Percentiles rank a stretch among this genome's conserved stretches.
Conservation (phyloP, 2,888 invertebrate species). For the Dione vanillae region DNA sequence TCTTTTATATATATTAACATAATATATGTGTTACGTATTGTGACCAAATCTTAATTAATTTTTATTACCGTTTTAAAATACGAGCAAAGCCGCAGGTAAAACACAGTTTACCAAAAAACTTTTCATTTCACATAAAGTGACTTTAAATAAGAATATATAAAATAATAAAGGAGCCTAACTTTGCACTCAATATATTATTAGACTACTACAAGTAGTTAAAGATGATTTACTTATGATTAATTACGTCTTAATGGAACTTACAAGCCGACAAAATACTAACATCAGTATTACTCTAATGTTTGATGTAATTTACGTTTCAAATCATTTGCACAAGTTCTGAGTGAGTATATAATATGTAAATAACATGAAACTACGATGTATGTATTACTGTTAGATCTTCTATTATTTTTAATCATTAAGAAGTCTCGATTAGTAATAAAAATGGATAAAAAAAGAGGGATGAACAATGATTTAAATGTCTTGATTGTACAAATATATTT, state of each 20-base stretch:
- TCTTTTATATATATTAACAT: too few relatives aligned
- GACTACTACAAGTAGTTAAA: background rate
- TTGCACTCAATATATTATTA: background rate
- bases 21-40: too few relatives aligned
- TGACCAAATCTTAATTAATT: too few relatives aligned
- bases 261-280: conserved; percentile 9
- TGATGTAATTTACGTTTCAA: conserved; percentile 3
- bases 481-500: too few relatives aligned
- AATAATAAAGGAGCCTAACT: background rate
- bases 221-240: conserved; percentile 20
- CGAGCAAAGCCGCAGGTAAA: too few relatives aligned
- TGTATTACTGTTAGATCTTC: background rate
- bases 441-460: too few relatives aligned
- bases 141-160: background rate
- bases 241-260: conserved; percentile 7
- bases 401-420: too few relatives aligned
- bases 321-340: conserved; percentile 3
- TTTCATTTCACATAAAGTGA: background rate
- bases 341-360: background rate
- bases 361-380: background rate
- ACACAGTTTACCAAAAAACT: too few relatives aligned
- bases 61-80: too few relatives aligned
- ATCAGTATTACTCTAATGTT: conserved; percentile 6
- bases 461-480: too few relatives aligned
- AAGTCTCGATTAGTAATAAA: too few relatives aligned